Conservation (phyloP, 1,140 invertebrate genomes). For the Trypoxylus dichotomus region DNA sequence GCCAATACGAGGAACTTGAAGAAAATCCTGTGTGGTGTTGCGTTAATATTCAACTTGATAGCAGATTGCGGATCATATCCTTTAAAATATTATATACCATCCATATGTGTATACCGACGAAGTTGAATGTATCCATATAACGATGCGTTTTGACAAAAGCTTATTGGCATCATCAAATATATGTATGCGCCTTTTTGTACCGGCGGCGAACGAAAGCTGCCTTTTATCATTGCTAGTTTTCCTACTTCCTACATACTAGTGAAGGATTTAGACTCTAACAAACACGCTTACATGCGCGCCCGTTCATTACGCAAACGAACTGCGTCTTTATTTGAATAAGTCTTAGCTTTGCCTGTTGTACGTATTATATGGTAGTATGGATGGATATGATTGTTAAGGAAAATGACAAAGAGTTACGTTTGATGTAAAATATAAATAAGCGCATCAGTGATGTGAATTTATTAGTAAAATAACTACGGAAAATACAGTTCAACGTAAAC, state of each 20-base stretch:
- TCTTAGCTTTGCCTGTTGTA: not conserved
- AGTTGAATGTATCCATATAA: conserved; percentile 28
- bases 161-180: conserved; percentile 39
- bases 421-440: too few species aligned
- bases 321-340: conserved; percentile 24
- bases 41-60: too few species aligned
- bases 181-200: conserved; percentile 20
- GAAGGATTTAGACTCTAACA: conserved; percentile 36
- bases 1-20: too few species aligned
- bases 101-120: not conserved
- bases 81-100: not conserved
- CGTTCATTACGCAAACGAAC: conserved; percentile 35
- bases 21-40: too few species aligned
- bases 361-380: too few species aligned
- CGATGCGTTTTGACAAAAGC: conserved; percentile 35
- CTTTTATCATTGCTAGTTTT: conserved; percentile 38
- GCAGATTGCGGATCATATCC: not conserved
- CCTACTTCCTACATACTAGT: conserved; percentile 36
- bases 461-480: too few species aligned
- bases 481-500: too few species aligned
- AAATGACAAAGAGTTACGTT: too few species aligned
- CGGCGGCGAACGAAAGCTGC: conserved; percentile 17
- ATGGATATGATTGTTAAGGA: too few species aligned
- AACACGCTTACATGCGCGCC: conserved; percentile 35
- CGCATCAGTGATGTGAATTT: too few species aligned